A percentile compares a stretch with the other conserved stretches of the same genome.
These are phyloP conservation scores for Drosophila littoralis DNA, from an alignment of 1,140 invertebrate species.

Conservation along the genomic window DNA sequence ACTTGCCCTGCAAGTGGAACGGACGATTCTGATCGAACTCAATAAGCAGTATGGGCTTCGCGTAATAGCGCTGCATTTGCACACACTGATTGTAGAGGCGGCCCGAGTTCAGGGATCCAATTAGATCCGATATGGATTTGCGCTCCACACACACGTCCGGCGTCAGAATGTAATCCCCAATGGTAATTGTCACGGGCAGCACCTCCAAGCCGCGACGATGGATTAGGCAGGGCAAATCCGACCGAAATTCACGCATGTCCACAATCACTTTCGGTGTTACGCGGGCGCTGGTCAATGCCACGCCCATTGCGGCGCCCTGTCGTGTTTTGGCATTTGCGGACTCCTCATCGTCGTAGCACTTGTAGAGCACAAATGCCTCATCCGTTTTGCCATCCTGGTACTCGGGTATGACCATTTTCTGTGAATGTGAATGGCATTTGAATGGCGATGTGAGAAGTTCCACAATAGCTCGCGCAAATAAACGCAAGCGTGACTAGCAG, in stretches of 20 bases:
- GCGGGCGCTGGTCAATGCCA: constrained; percentile 65
- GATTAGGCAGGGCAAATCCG: constrained; percentile 96
- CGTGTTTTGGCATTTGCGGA: constrained; percentile 86
- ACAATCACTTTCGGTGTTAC: constrained; percentile 91
- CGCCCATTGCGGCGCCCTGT: constrained; percentile 87
- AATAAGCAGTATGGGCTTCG: constrained; percentile 96
- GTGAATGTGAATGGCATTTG: constrained; percentile 36
- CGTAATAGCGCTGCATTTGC: constrained; percentile 94
- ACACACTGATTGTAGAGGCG: constrained; percentile 97
- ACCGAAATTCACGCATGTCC: constrained; percentile 99
- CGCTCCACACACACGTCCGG: constrained; percentile 98
- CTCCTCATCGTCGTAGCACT: constrained; percentile 84
- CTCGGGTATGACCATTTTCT: constrained; percentile 96
- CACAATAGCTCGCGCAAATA: constrained; percentile 5
- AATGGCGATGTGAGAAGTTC: too few relatives aligned
- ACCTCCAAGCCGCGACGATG: constrained; percentile 97
- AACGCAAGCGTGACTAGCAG: background rate
- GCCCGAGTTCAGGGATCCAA: constrained; percentile 97
- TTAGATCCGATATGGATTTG: constrained; percentile 98
- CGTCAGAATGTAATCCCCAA: constrained; percentile 99
- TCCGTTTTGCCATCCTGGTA: constrained; percentile 95
- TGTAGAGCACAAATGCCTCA: constrained; percentile 87
- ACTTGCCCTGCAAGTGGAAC: constrained; percentile 94
- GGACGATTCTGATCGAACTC: constrained; percentile 98
- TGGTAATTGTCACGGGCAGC: constrained; percentile 94